These are phyloP conservation scores for Papilio aristodemus DNA, from an alignment of 1,140 invertebrate genomes.

Conservation along the genomic window DNA sequence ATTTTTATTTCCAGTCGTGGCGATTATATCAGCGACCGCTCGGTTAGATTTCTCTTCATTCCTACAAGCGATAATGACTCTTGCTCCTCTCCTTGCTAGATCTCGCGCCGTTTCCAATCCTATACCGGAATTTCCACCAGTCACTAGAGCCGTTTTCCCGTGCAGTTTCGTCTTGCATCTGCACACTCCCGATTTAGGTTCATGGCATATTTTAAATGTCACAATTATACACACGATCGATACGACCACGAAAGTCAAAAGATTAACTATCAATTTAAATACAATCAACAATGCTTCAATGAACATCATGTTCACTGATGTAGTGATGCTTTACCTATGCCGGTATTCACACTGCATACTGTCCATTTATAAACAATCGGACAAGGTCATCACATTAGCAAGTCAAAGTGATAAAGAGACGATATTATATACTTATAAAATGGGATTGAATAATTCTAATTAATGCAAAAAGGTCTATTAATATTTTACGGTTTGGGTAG, in stretches of 20 bases:
- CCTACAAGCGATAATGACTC: conserved; percentile 85
- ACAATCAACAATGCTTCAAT: neutral
- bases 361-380: neutral
- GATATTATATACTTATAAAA: no score
- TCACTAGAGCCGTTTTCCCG: conserved; percentile 87
- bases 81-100: conserved; percentile 83
- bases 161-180: conserved; percentile 60
- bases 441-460: no score
- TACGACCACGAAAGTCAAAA: conserved; percentile 2
- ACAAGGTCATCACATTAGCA: neutral
- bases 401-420: no score
- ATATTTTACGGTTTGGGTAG: no score
- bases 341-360: neutral
- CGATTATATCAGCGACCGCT: conserved; percentile 60
- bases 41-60: conserved; percentile 79
- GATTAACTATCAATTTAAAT: conserved; percentile 7
- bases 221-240: conserved; percentile 7
- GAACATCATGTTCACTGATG: neutral
- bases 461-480: no score
- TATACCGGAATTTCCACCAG: conserved; percentile 90
- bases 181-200: conserved; percentile 45
- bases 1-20: conserved; percentile 52
- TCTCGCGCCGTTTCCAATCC: conserved; percentile 87
- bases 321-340: neutral
- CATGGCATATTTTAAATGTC: conserved; percentile 37